Conservation (phyloP, 2,797 vertebrate species). For the Eupleurogrammus muticus region DNA sequence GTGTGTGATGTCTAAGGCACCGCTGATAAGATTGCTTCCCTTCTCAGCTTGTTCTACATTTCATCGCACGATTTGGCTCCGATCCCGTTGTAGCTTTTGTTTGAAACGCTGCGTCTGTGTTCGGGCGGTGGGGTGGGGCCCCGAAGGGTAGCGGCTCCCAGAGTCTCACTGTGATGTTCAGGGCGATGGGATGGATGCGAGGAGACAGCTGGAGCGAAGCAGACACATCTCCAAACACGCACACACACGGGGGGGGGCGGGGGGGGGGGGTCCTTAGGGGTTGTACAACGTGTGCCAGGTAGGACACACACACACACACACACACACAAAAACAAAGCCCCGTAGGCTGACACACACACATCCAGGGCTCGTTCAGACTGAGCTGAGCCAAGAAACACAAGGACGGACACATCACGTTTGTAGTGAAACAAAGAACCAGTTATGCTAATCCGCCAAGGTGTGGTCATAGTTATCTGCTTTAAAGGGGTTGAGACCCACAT, state of each 20-base stretch:
- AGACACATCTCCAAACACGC: slow-evolving; percentile 1
- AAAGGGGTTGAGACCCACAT: slow-evolving; percentile 5
- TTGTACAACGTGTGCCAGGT: slow-evolving; percentile 55
- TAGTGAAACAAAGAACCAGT: neutral
- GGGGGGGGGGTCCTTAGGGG: slow-evolving; percentile 52
- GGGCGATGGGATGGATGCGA: slow-evolving; percentile 60
- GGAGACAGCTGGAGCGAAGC: slow-evolving; percentile 70
- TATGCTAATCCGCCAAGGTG: slow-evolving; percentile 8
- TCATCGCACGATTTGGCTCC: slow-evolving; percentile 32
- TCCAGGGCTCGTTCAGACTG: slow-evolving; percentile 41
- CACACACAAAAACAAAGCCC: slow-evolving; percentile 44
- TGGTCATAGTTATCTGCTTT: slow-evolving; percentile 8
- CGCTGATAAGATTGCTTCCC: neutral
- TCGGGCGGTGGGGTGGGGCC: slow-evolving; percentile 41
- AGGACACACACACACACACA: slow-evolving; percentile 30
- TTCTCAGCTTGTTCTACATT: slow-evolving; percentile 15
- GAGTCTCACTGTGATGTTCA: slow-evolving; percentile 60
- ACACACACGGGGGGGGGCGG: no score
- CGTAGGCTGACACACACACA: slow-evolving; percentile 61
- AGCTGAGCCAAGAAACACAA: slow-evolving; percentile 45
- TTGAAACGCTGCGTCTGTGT: slow-evolving; percentile 49
- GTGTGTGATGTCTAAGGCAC: no score
- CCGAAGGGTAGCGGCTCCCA: slow-evolving; percentile 38
- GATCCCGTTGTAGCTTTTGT: slow-evolving; percentile 41
- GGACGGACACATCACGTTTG: slow-evolving; percentile 13